These are phyloP conservation scores for Myoxocephalus aenaeus DNA, from an alignment of 2,797 vertebrate species.

Conservation along the genomic window DNA sequence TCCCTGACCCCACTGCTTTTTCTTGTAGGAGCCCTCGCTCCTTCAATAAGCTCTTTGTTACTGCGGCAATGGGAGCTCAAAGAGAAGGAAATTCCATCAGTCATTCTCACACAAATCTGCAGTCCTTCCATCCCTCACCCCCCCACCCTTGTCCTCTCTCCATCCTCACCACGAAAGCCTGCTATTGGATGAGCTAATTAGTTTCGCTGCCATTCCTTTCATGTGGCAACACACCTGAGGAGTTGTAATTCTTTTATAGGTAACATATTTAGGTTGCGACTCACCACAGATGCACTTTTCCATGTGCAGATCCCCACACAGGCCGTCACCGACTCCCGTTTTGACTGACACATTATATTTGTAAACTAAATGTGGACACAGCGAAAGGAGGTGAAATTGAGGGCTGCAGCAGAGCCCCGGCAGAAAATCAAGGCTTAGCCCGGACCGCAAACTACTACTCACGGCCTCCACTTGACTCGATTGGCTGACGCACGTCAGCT, in stretches of 20 bases:
- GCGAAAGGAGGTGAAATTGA: constrained; percentile 69
- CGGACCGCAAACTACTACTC: constrained; percentile 72
- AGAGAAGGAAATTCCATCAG: constrained; percentile 79
- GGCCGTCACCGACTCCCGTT: constrained; percentile 35
- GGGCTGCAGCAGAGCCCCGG: constrained; percentile 61
- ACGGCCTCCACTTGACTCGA: constrained; percentile 38
- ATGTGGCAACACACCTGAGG: constrained; percentile 12
- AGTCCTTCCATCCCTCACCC: constrained; percentile 35
- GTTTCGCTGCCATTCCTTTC: constrained; percentile 28
- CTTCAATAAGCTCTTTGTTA: constrained; percentile 80
- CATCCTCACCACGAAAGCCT: constrained; percentile 1
- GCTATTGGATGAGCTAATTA: constrained; percentile 23
- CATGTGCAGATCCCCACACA: constrained; percentile 23
- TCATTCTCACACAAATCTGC: constrained; percentile 72
- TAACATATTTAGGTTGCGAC: constrained; percentile 3
- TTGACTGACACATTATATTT: constrained; percentile 61
- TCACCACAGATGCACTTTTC: constrained; percentile 14
- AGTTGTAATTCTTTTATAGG: not conserved
- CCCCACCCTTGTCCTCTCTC: not conserved
- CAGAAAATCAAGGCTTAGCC: constrained; percentile 63
- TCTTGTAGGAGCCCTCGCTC: constrained; percentile 41
- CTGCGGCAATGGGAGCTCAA: constrained; percentile 65
- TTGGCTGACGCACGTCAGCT: constrained; percentile 67
- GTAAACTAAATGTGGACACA: constrained; percentile 72
- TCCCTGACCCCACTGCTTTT: constrained; percentile 11